Percentiles rank a stretch among this genome's conserved stretches.
These are phyloP conservation scores for Halichoeres trimaculatus DNA, from an alignment of 2,113 vertebrate species.

Conservation along the genomic window DNA sequence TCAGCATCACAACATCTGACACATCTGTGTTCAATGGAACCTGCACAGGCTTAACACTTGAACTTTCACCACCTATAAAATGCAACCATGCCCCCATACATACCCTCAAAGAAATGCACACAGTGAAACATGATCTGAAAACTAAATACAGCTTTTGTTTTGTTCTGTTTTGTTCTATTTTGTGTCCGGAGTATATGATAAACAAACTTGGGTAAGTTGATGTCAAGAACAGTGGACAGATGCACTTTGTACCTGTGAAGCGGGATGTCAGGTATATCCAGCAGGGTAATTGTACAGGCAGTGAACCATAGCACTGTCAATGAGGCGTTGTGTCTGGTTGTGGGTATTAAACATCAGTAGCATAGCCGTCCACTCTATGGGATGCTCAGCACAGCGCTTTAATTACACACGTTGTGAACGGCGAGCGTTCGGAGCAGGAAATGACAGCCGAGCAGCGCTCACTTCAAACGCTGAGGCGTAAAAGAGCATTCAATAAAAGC, in stretches of 20 bases:
- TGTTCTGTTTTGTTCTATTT: too few species aligned
- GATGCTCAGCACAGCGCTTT: constrained; percentile 58
- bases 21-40: constrained; percentile 52
- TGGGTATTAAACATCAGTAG: constrained; percentile 65
- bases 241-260: constrained; percentile 56
- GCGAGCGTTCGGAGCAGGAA: constrained; percentile 72
- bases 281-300: constrained; percentile 55
- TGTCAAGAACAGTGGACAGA: constrained; percentile 50
- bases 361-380: constrained; percentile 50
- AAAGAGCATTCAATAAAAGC: constrained; percentile 75
- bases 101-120: background rate
- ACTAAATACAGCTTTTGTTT: too few species aligned
- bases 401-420: constrained; percentile 75
- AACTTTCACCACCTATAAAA: constrained; percentile 48
- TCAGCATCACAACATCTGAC: constrained; percentile 35
- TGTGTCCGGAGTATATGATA: constrained; percentile 55
- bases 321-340: constrained; percentile 69
- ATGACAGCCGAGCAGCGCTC: constrained; percentile 63
- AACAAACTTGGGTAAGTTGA: constrained; percentile 42
- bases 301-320: constrained; percentile 67
- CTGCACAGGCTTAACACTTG: constrained; percentile 34
- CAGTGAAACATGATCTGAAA: background rate
- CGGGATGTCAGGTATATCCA: constrained; percentile 55
- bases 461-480: constrained; percentile 78
- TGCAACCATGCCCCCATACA: constrained; percentile 11